Percentiles rank a stretch among this genome's conserved stretches.
phyloP scores from a whole-genome alignment of 2,888 invertebrate genomes.

The Napeogenes inachia region DNA sequence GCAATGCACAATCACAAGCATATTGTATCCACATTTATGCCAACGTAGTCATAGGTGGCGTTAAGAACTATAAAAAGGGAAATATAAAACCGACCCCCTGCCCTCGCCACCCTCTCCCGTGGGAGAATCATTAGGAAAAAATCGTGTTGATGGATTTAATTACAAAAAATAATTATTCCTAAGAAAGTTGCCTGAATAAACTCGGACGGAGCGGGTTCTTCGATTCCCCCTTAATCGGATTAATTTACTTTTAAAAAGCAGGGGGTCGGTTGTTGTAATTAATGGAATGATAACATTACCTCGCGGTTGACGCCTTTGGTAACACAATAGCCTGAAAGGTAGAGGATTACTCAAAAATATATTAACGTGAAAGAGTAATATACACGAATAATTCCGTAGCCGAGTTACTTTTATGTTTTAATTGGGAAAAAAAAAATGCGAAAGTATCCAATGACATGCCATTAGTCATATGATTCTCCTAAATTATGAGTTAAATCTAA shows the following conservation, averaged over 20 bases:
- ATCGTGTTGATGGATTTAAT: constrained; percentile 79
- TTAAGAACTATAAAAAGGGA: constrained; percentile 44
- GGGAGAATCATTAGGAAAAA: constrained; percentile 77
- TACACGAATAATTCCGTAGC: background rate
- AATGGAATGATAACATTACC: constrained; percentile 77
- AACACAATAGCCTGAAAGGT: constrained; percentile 47
- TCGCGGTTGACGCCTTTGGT: constrained; percentile 63
- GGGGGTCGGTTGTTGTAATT: constrained; percentile 73
- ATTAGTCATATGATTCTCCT: background rate
- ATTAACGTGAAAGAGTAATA: constrained; percentile 22
- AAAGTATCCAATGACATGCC: background rate
- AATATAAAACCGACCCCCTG: constrained; percentile 50
- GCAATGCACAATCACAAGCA: background rate
- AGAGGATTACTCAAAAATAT: constrained; percentile 33
- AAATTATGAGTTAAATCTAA: background rate
- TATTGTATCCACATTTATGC: constrained; percentile 37
- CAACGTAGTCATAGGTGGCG: constrained; percentile 27
- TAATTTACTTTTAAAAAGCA: constrained; percentile 77
- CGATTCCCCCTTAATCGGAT: constrained; percentile 77
- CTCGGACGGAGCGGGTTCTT: constrained; percentile 75
- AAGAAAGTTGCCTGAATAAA: constrained; percentile 76
- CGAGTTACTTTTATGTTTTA: constrained; percentile 1
- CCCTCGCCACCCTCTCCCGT: constrained; percentile 49
- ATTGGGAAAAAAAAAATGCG: background rate
- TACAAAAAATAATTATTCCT: constrained; percentile 78